Evolutionary conservation across 2,888 invertebrate species (phyloP).

Genomic region (Cephus sareptanus): DNA sequence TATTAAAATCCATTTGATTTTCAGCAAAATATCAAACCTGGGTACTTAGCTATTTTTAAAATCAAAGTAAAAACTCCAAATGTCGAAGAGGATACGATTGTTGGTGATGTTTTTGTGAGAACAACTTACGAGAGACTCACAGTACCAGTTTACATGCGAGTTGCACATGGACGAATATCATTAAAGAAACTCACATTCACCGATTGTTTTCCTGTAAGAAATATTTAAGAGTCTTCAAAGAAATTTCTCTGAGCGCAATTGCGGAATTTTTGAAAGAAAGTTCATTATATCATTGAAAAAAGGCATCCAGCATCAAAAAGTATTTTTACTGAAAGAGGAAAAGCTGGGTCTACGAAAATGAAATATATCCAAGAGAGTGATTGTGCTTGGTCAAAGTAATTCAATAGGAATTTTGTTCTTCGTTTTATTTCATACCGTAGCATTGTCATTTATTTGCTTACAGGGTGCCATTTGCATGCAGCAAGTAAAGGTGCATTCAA

Average conservation of each 20-base stretch:
- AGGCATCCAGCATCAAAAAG: not conserved
- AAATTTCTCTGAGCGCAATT: not conserved
- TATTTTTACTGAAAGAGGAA: not conserved
- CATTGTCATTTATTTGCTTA: slow-evolving; percentile 39
- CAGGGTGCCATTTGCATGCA: slow-evolving; percentile 83
- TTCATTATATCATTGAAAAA: not conserved
- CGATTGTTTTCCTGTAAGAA: slow-evolving; percentile 84
- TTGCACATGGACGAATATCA: slow-evolving; percentile 78
- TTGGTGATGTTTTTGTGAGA: slow-evolving; percentile 78
- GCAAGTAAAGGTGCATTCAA: slow-evolving; percentile 83
- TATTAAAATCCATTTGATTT: slow-evolving; percentile 35
- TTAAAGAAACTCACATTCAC: slow-evolving; percentile 75
- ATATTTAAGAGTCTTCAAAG: not conserved
- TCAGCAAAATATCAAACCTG: slow-evolving; percentile 70
- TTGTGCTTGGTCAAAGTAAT: not conserved
- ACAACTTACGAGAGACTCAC: slow-evolving; percentile 78
- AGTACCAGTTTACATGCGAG: slow-evolving; percentile 79
- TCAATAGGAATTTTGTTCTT: slow-evolving; percentile 1
- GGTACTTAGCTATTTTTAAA: slow-evolving; percentile 77
- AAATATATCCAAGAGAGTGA: not conserved
- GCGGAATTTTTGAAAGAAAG: not conserved
- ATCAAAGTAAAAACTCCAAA: slow-evolving; percentile 77
- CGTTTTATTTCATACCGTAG: not conserved
- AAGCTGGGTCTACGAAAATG: not conserved
- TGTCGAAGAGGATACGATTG: slow-evolving; percentile 75